Evolutionary conservation across 2,888 invertebrate species (phyloP).

Genomic region (Lycocerus yunnanus): DNA sequence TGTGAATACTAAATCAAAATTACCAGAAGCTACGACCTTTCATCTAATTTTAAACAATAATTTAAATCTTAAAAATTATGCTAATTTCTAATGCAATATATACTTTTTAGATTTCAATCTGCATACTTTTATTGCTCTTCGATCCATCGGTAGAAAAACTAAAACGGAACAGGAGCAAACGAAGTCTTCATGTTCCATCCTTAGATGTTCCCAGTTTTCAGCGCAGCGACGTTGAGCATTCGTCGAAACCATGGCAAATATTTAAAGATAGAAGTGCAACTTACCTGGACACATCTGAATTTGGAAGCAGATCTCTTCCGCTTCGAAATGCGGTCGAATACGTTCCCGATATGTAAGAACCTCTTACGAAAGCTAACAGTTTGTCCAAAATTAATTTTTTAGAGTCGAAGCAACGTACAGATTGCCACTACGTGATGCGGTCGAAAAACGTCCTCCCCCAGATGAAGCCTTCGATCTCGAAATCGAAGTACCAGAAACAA

Average conservation of each 20-base stretch:
- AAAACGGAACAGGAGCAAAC: slow-evolving; percentile 35
- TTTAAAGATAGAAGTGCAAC: slow-evolving; percentile 38
- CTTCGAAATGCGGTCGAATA: slow-evolving; percentile 79
- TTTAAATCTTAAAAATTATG: background rate
- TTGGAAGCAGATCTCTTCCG: slow-evolving; percentile 61
- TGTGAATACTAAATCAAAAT: background rate
- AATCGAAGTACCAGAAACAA: slow-evolving; percentile 11
- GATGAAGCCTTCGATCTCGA: slow-evolving; percentile 45
- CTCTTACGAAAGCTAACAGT: background rate
- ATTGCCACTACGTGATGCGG: slow-evolving; percentile 71
- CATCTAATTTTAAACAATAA: background rate
- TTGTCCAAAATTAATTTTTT: slow-evolving; percentile 41
- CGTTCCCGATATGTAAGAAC: slow-evolving; percentile 60
- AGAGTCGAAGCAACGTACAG: slow-evolving; percentile 56
- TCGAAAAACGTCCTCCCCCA: slow-evolving; percentile 63
- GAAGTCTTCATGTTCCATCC: slow-evolving; percentile 45
- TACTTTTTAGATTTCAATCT: slow-evolving; percentile 40
- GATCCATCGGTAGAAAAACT: slow-evolving; percentile 43
- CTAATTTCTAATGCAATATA: background rate
- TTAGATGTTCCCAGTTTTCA: slow-evolving; percentile 50
- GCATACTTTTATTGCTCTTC: slow-evolving; percentile 37
- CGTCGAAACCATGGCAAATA: slow-evolving; percentile 41
- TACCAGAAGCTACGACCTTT: background rate
- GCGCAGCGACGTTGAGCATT: slow-evolving; percentile 56
- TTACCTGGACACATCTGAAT: slow-evolving; percentile 44